Evolutionary conservation across 2,797 vertebrate species (phyloP).

Genomic region (Darevskia nairensis): DNA sequence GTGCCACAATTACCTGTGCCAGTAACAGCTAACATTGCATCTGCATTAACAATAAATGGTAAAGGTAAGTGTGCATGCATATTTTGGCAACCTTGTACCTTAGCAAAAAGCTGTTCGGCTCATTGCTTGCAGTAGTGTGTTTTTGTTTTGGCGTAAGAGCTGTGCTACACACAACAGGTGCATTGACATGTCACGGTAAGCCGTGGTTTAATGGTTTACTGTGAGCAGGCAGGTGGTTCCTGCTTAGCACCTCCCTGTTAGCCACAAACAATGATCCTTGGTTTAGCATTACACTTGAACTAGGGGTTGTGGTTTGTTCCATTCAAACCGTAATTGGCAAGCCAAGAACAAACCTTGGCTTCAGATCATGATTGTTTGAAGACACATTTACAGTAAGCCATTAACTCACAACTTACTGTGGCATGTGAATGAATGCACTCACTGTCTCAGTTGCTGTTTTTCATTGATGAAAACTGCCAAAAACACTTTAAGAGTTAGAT

Average conservation of each 20-base stretch:
- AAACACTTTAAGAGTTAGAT: neutral
- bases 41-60: constrained; percentile 84
- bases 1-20: constrained; percentile 83
- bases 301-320: neutral
- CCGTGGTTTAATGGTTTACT: no score
- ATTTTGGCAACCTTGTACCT: rapidly evolving
- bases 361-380: neutral
- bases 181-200: no score
- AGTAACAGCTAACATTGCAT: constrained; percentile 83
- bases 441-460: constrained; percentile 27
- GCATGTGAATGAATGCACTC: neutral
- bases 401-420: neutral
- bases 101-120: no score
- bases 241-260: no score
- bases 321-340: neutral
- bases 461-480: neutral
- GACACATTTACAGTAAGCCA: neutral
- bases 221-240: no score
- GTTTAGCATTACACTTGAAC: neutral
- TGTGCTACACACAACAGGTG: no score
- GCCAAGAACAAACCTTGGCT: neutral
- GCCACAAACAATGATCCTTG: neutral
- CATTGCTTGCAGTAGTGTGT: no score
- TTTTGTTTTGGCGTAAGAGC: no score
- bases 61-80: constrained; percentile 81